Percentiles rank a stretch among this genome's conserved stretches.
Conservation (phyloP, 2,113 vertebrate species). For the Acrocephalus kingi region DNA sequence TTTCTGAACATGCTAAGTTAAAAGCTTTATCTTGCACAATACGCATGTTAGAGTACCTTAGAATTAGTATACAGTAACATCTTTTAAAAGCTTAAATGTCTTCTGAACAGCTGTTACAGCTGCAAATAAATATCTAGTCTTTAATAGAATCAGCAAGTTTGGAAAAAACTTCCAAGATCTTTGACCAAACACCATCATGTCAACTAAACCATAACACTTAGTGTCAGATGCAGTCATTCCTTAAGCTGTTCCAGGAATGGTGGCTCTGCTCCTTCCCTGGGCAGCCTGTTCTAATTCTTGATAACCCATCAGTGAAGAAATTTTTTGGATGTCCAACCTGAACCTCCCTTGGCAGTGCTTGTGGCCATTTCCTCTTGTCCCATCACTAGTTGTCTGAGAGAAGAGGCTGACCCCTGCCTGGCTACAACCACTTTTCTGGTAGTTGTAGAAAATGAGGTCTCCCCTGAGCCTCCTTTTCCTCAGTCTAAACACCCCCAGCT, state of each 20-base stretch:
- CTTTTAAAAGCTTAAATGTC: not conserved
- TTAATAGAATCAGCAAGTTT: not conserved
- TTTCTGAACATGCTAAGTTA: not conserved
- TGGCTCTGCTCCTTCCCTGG: not conserved
- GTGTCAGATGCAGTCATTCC: not conserved
- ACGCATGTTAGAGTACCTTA: not conserved
- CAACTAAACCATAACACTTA: not conserved
- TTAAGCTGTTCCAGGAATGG: not conserved
- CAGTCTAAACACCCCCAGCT: too few species aligned
- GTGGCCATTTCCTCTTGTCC: not conserved
- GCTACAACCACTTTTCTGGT: not conserved
- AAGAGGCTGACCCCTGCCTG: not conserved
- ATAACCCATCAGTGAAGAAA: not conserved
- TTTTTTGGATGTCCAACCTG: not conserved
- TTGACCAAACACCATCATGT: not conserved
- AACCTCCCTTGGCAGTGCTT: not conserved
- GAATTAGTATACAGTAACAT: not conserved
- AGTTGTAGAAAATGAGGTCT: too few species aligned
- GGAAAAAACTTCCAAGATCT: not conserved
- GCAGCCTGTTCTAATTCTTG: not conserved
- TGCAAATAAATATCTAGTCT: not conserved
- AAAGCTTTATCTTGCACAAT: not conserved
- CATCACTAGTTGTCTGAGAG: not conserved
- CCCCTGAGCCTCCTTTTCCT: too few species aligned
- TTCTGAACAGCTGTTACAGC: not conserved